Conservation (phyloP, 1,140 invertebrate genomes). For the Physella acuta region DNA sequence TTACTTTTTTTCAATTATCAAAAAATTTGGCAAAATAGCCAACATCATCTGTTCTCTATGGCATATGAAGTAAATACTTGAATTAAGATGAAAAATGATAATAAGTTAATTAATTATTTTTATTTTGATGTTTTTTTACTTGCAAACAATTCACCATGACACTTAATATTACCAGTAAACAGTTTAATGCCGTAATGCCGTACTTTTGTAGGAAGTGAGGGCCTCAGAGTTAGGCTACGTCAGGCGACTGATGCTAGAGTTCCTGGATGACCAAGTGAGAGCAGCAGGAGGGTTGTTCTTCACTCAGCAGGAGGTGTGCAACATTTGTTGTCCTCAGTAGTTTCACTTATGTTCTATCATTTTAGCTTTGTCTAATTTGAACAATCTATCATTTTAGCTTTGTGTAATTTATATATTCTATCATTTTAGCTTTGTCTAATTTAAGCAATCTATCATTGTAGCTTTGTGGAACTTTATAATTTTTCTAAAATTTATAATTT, state of each 20-base stretch:
- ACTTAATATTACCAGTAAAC: background rate
- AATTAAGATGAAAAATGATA: too few species aligned
- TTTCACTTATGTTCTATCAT: background rate
- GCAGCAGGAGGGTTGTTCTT: slow-evolving; percentile 52
- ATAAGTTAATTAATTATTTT: too few species aligned
- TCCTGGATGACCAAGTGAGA: slow-evolving; percentile 47
- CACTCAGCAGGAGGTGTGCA: slow-evolving; percentile 54
- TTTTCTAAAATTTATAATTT: too few species aligned
- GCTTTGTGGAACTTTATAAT: background rate
- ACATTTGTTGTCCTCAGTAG: background rate
- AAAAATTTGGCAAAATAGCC: too few species aligned
- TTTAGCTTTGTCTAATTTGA: background rate
- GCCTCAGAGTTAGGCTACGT: slow-evolving; percentile 68
- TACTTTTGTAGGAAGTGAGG: slow-evolving; percentile 59
- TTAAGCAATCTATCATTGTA: background rate
- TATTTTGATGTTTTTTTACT: background rate
- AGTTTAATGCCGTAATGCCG: background rate
- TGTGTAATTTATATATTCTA: background rate
- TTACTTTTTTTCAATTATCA: too few species aligned
- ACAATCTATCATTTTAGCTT: background rate
- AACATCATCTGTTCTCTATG: too few species aligned
- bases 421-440: background rate
- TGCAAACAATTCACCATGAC: background rate
- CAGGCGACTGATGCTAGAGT: slow-evolving; percentile 65
- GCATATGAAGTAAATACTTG: too few species aligned